Percentiles rank a stretch among this genome's conserved stretches.
Evolutionary conservation across 2,888 invertebrate genomes (phyloP).

Genomic region (Lithophane ornitopus): DNA sequence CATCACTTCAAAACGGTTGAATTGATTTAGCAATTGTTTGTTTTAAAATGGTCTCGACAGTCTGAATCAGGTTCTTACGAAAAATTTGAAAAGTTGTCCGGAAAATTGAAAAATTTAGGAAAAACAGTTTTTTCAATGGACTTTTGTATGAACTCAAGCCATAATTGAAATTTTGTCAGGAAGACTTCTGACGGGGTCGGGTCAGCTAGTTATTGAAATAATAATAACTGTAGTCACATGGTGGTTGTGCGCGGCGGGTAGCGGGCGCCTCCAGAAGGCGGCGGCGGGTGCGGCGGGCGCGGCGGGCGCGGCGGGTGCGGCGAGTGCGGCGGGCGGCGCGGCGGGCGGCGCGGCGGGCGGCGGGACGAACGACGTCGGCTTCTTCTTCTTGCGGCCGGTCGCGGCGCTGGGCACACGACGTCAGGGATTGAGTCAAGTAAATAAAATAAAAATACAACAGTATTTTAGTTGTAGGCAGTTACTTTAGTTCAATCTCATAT

Average conservation of each 20-base stretch:
- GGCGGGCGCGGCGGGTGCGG: conserved; percentile 89
- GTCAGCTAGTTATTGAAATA: not conserved
- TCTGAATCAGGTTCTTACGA: not conserved
- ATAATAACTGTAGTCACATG: conserved; percentile 65
- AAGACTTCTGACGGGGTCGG: not conserved
- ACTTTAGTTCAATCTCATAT: no score
- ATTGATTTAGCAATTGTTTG: not conserved
- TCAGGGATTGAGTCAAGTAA: no score
- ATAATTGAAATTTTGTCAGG: not conserved
- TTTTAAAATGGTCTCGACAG: not conserved
- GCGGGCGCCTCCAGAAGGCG: conserved; percentile 94
- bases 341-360: conserved; percentile 94
- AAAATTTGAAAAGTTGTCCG: not conserved
- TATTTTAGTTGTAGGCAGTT: no score
- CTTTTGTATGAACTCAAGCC: no score
- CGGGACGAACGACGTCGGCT: conserved; percentile 96
- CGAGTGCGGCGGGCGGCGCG: conserved; percentile 94
- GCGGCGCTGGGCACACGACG: conserved; percentile 73
- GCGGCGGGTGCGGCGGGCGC: conserved; percentile 93
- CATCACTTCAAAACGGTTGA: not conserved
- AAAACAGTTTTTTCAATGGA: not conserved
- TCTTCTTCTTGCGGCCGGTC: conserved; percentile 95
- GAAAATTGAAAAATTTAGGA: not conserved
- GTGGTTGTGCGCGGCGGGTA: conserved; percentile 90
- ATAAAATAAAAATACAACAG: no score